Conservation (phyloP, 1,140 invertebrate genomes). For the Diachasma alloeum region DNA sequence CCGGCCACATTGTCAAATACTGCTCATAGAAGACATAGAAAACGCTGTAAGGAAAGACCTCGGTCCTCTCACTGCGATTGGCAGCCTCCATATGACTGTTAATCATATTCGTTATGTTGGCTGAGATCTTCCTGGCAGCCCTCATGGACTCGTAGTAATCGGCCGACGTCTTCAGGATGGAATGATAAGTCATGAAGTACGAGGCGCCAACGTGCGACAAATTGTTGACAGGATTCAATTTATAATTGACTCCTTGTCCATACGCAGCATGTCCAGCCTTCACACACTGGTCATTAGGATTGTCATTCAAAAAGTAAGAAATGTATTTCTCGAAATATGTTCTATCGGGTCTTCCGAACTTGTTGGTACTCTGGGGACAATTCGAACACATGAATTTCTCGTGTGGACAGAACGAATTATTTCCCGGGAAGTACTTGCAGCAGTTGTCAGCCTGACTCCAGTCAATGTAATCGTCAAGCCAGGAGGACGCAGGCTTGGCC, state of each 20-base stretch:
- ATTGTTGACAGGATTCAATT: conserved; percentile 55
- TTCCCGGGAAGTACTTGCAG: conserved; percentile 68
- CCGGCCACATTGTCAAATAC: conserved; percentile 95
- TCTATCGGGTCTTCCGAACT: conserved; percentile 68
- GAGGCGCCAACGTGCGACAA: conserved; percentile 71
- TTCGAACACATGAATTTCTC: conserved; percentile 47
- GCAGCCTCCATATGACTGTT: conserved; percentile 68
- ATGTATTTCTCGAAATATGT: conserved; percentile 83
- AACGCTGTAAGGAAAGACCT: conserved; percentile 97
- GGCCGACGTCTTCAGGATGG: conserved; percentile 87
- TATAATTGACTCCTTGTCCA: conserved; percentile 73
- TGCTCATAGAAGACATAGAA: conserved; percentile 99
- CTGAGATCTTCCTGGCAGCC: conserved; percentile 79
- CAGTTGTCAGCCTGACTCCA: conserved; percentile 75
- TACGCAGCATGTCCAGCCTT: conserved; percentile 91
- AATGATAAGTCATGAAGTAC: conserved; percentile 97
- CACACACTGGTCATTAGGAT: conserved; percentile 81
- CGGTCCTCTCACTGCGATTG: conserved; percentile 66
- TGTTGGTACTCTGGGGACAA: conserved; percentile 66
- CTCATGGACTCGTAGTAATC: conserved; percentile 93
- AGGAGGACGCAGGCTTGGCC: conserved; percentile 87
- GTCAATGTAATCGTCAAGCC: conserved; percentile 97
- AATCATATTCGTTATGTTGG: conserved; percentile 84
- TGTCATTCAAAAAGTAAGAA: conserved; percentile 89
- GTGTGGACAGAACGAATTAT: conserved; percentile 78